Base-by-base conservation (phyloP, 2,113 vertebrate genomes). In the Cairina moschata region DNA sequence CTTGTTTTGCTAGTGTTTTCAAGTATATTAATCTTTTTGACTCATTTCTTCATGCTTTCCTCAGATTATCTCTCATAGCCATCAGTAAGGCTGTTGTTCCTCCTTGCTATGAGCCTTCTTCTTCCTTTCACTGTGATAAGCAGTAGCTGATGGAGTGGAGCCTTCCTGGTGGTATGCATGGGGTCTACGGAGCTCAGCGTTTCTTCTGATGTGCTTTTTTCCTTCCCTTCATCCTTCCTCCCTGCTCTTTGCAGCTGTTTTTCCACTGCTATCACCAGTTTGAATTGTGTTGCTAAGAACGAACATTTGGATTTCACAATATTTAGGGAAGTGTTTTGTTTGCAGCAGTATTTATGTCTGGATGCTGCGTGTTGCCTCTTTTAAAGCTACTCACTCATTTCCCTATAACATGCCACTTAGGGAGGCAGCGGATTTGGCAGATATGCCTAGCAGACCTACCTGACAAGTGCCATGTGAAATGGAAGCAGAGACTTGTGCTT, bases 351-450 rank as follows among this genome's bases (percentile, higher is more conserved):
- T 50, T 83, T 56, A 42, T 91, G n/a, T 40, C 69, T 68, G 36
- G 42, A 17, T 59, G 23, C 31, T 82, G 14, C 21, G 28, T 2
- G 1, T 17, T 56, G 56, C 46, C 42, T 48, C 42, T 28, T 44
- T 60, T 42, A 40, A 56, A 88, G 54, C 9, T 32, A 16, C 6
- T 87, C 17, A 7, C 3, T 72, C 50, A 44, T 71, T 46, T 59
- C 46, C 75, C 63, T 63, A 60, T 59, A 71, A 34, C 7, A 3
- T 16, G 56, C 32, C 31, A 12, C 12, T 62, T 8, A 83, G 34
- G 11, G 55, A 74, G 48, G 55, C 28, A 77, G 76, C 93, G 88
- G 87, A 29, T 91, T 95, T 73, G 96, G 52, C 55, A 82, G 75
- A 78, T 88, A 83, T 66, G 78, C 76, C 69, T 5, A 16, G 23